These are phyloP conservation scores for Acanthisitta chloris DNA, from an alignment of 2,113 vertebrate genomes.

Conservation along the genomic window DNA sequence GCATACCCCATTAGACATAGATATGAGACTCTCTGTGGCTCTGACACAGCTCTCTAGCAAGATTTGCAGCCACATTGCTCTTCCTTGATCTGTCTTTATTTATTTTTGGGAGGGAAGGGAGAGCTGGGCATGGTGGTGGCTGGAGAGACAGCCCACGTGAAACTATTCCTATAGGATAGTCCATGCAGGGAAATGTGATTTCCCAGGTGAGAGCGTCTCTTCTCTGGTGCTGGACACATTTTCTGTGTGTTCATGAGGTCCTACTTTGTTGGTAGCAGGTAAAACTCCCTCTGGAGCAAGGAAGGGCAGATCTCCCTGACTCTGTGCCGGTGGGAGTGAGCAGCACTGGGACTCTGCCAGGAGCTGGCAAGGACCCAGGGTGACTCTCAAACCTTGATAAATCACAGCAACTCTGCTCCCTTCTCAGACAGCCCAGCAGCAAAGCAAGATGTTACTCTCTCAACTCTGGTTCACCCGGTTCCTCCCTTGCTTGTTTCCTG, in stretches of 20 bases:
- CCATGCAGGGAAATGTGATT: not conserved
- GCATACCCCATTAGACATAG: conserved; percentile 16
- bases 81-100: not conserved
- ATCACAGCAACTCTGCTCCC: not conserved
- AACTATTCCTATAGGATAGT: not conserved
- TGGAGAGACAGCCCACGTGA: not conserved
- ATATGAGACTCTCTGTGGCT: not conserved
- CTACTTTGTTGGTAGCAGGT: not conserved
- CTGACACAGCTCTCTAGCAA: not conserved
- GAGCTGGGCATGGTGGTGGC: not conserved
- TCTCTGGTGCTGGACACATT: not conserved
- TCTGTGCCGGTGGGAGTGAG: not conserved
- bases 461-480: not conserved
- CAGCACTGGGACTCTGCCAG: not conserved
- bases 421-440: not conserved
- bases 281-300: not conserved
- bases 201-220: not conserved
- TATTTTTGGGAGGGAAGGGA: not conserved
- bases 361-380: not conserved
- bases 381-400: not conserved
- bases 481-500: not conserved
- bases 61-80: not conserved
- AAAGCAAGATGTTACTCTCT: not conserved
- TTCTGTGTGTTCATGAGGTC: not conserved
- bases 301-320: not conserved